A percentile compares a stretch with the other conserved stretches of the same genome.
Conservation (phyloP, 2,113 vertebrate species). For the Coturnix japonica region DNA sequence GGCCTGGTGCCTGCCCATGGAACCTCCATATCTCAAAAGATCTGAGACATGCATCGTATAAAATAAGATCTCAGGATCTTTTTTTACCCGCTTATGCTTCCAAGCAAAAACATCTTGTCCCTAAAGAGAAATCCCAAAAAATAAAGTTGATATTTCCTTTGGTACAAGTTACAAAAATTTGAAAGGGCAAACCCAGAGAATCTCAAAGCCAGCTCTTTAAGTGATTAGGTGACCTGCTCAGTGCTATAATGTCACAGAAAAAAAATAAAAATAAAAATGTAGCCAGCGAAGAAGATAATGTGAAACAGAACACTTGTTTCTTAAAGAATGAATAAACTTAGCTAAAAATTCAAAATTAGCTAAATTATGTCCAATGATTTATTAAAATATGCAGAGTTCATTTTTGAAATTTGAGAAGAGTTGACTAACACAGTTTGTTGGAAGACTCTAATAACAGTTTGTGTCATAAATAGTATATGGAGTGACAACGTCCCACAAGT, state of each 20-base stretch:
- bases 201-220: neutral
- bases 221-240: neutral
- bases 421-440: neutral
- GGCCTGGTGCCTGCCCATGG: too few species aligned
- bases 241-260: neutral
- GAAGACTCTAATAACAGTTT: neutral
- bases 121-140: neutral
- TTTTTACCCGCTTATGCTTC: neutral
- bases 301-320: neutral
- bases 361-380: neutral
- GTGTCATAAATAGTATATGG: neutral
- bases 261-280: too few species aligned
- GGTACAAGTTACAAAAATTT: neutral
- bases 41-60: accelerated
- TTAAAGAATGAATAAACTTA: neutral
- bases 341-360: neutral
- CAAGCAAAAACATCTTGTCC: neutral
- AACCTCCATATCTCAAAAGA: too few species aligned
- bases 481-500: neutral
- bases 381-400: neutral
- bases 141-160: neutral
- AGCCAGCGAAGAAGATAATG: neutral
- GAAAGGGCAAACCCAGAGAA: neutral
- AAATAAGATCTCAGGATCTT: neutral
- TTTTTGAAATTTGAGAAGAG: neutral